Evolutionary conservation across 2,797 vertebrate species (phyloP), one percentile per base, ranked within the genome.

Genomic region (Poecilia velifera): DNA sequence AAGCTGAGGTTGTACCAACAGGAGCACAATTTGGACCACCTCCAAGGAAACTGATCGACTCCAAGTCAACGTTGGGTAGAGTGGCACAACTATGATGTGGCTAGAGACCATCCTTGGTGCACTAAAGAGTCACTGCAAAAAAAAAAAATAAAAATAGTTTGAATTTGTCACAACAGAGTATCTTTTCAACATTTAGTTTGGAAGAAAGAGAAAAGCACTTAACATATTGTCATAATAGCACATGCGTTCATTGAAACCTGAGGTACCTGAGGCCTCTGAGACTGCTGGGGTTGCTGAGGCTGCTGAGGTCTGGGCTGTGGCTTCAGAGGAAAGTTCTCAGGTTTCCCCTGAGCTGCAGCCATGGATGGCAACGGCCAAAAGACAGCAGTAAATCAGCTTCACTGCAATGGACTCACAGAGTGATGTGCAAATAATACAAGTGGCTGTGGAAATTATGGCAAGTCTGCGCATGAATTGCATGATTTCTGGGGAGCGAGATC

Each of bases 41-140:
- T 80, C 74, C 88, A 53, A 87, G 0, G 43, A 96, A 91, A 79
- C 39, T 14, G 28, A 94, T 5, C 0, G 86, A 34, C 0, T 92
- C 87, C 43, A 34, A 34, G 49, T 91, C 90, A 1, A 92, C 74
- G 49, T 72, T 47, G 14, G 95, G 95, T 34, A 92, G n/a, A 4
- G 94, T 96, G 49, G 90, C 81, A 93, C 89, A 78, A 95, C 95
- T 53, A 95, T 10, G 4, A 95, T 91, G n/a, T n/a, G n/a, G n/a
- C n/a, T n/a, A n/a, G n/a, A n/a, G 91, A n/a, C 72, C 94, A 46
- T 93, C 92, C 77, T 91, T 90, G 81, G 94, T 95, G 80, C 94
- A 95, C 85, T 96, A 94, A 70, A 95, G 90, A 79, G 95, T 96
- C 84, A 95, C 90, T 90, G 43, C 51, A 6, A 78, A 76, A 16